phyloP scores from a whole-genome alignment of 2,797 vertebrate species.

The Carcharodon carcharias region DNA sequence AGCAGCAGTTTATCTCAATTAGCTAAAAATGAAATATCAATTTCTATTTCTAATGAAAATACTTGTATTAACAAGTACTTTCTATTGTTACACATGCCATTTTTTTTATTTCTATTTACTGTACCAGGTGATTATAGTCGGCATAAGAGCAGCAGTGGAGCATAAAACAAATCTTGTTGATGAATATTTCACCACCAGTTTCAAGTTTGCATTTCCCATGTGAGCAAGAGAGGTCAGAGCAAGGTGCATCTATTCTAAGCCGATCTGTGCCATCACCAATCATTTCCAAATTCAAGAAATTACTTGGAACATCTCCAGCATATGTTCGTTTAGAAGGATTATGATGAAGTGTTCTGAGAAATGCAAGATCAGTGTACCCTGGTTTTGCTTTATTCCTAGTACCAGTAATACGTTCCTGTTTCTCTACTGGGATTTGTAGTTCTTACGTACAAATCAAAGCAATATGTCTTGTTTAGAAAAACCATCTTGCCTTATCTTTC shows the following conservation, averaged over 20 bases:
- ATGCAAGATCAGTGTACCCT: conserved; percentile 15
- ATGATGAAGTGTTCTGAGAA: conserved; percentile 21
- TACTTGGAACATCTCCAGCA: conserved; percentile 36
- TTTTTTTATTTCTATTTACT: not conserved
- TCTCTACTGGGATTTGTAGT: conserved; percentile 22
- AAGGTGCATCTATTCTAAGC: conserved; percentile 39
- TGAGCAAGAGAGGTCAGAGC: not conserved
- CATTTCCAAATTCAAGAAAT: conserved; percentile 44
- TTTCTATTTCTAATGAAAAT: not conserved
- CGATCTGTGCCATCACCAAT: conserved; percentile 44
- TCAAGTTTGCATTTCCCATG: conserved; percentile 30
- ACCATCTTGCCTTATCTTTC: not conserved
- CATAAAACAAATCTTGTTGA: not conserved
- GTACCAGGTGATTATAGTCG: not conserved
- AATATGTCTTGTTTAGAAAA: not conserved
- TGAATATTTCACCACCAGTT: conserved; percentile 15
- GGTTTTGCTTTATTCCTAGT: not conserved
- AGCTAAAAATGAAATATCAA: not conserved
- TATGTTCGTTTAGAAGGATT: conserved; percentile 4
- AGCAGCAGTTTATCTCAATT: not conserved
- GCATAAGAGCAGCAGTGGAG: not conserved
- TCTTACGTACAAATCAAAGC: not conserved
- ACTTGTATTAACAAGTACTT: not conserved
- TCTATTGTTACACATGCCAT: not conserved
- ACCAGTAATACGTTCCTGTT: not conserved